Base-by-base conservation (phyloP, 2,797 vertebrate genomes). In the Gorsachius magnificus region DNA sequence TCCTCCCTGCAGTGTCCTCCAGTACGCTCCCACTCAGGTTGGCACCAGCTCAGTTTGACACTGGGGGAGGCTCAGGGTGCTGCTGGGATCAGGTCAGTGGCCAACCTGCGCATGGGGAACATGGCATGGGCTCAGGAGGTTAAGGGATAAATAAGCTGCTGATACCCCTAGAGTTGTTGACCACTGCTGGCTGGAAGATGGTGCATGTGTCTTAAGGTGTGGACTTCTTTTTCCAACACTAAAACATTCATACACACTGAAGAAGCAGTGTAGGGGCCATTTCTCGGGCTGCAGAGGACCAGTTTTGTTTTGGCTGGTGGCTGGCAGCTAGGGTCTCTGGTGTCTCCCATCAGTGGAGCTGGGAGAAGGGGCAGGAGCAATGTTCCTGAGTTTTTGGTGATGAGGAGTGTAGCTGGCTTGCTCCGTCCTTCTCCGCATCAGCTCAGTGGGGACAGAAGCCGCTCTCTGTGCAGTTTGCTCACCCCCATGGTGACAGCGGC, bases 401-500 rank as follows among this genome's bases (percentile, higher is more conserved):
- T 69, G 25, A 21, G 65, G 36, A 26, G 8, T 8, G 10, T 54
- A 25, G 63, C 69, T 72, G 69, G 33, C 43, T 76, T 65, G 63
- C 51, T 85, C 60, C 25, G 10, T 74, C 68, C 68, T 48, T 63
- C 13, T 8, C 31, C 1, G 0, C 1, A 6, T 68, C 71, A 77
- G 75, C 71, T 71, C n/a, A 12, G 60, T 7, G 64, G 68, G 57
- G 56, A 51, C 70, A 84, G 90, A 25, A 60, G 93, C 90, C 2
- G 0, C 0, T 1, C 61, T 75, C 0, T 0, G 3, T 63, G 74
- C 43, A 56, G 51, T 82, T 69, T 94, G 20, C 61, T 86, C 41
- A 19, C 35, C 76, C 26, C 35, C 2, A 0, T 5, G 18, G 70
- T 63, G 83, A 38, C 61, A 76, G 88, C 88, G 61, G 80, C 41